Base-by-base conservation (phyloP, 2,888 invertebrate species). In the Amblyteles armatorius region DNA sequence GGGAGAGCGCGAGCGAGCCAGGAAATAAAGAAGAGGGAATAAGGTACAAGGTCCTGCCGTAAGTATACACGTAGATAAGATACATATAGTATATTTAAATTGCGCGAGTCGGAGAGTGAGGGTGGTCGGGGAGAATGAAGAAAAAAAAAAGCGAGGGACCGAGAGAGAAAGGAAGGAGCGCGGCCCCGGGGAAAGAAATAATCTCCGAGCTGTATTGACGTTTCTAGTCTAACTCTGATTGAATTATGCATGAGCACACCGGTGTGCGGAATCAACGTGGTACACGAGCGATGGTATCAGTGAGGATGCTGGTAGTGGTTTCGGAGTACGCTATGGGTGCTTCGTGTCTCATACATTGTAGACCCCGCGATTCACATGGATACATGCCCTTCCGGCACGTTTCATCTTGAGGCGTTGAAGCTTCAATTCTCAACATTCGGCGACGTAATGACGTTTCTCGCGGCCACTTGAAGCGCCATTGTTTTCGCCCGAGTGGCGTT, bases 161-260 rank as follows among this genome's bases (percentile, higher is more conserved):
- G 88, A 86, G 83, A 84, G 77, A 69, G 79, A 82, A 76, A 87
- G 87, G 87, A 88, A 33, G 52, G 52, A 52, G 48, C 90, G 90
- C 91, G 90, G 92, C 93, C 93, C 60, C 29, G 93, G 93, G 93
- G 92, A 93, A 93, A 93, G 93, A 94, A 94, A 93, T 93, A 94
- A 94, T 94, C 94, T 93, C 93, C 93, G 93, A 94, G 94, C 94
- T 94, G 93, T 94, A 94, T 94, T 94, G 94, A 94, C 94, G 94
- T 94, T 94, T 94, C 93, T 94, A 94, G 94, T 94, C 94, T 93
- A 93, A 94, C 93, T 93, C 93, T 94, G 94, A 94, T 94, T 93
- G 94, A 94, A 94, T 94, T 94, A 94, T 94, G 94, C 94, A 94
- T 94, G 93, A 93, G 93, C 92, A 92, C 92, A 93, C 93, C 93